Evolutionary conservation across 1,140 invertebrate genomes (phyloP).

Genomic region (Aphis craccivora): DNA sequence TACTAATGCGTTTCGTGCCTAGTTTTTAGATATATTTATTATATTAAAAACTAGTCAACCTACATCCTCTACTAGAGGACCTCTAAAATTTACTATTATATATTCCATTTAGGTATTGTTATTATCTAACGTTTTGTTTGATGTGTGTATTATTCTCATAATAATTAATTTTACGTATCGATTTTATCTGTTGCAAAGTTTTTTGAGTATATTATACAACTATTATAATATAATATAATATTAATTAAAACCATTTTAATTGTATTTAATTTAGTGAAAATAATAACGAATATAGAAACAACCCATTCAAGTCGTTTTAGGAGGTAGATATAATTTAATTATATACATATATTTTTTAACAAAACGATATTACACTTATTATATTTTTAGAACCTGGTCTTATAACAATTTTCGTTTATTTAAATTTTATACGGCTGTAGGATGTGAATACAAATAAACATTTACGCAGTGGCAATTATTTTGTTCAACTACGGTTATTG

Average conservation of each 20-base stretch:
- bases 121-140: not conserved
- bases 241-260: not conserved
- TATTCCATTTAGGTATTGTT: not conserved
- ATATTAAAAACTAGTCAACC: slow-evolving; percentile 16
- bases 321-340: not conserved
- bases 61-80: not conserved
- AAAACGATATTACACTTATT: too few relatives aligned
- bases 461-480: too few relatives aligned
- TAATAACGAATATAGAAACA: not conserved
- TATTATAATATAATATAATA: not conserved
- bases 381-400: too few relatives aligned
- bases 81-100: not conserved
- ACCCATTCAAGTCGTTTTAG: not conserved
- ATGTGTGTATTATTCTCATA: not conserved
- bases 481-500: too few relatives aligned
- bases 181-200: too few relatives aligned
- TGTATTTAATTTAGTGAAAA: not conserved
- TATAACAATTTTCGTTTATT: too few relatives aligned
- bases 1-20: not conserved
- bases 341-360: not conserved
- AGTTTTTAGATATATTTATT: not conserved
- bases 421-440: too few relatives aligned
- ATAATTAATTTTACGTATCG: not conserved
- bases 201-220: too few relatives aligned
- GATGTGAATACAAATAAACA: too few relatives aligned